Conservation (phyloP, 2,797 vertebrate genomes). For the Hirundo rustica region DNA sequence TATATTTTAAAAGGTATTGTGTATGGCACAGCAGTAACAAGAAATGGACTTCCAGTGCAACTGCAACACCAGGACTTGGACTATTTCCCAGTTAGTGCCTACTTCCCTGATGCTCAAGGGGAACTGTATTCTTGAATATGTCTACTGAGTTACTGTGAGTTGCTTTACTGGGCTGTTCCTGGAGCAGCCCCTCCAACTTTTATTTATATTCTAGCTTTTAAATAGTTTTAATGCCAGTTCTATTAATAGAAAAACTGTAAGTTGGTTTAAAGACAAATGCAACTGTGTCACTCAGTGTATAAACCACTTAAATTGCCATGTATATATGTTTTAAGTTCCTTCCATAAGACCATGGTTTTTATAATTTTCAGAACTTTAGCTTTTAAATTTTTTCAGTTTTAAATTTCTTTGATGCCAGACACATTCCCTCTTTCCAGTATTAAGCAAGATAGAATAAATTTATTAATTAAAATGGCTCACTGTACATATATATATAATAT, state of each 20-base stretch:
- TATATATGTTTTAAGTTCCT: conserved; percentile 70
- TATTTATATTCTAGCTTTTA: conserved; percentile 78
- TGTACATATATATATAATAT: conserved; percentile 75
- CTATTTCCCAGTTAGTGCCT: conserved; percentile 61
- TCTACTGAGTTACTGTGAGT: conserved; percentile 68
- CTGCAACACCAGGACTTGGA: conserved; percentile 57
- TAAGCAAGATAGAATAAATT: conserved; percentile 72
- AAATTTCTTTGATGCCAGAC: conserved; percentile 72
- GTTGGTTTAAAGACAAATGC: conserved; percentile 63
- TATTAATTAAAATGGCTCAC: conserved; percentile 69
- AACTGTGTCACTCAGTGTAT: conserved; percentile 58
- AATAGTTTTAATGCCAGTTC: conserved; percentile 69
- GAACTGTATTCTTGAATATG: conserved; percentile 44
- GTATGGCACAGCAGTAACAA: conserved; percentile 60
- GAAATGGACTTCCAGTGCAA: conserved; percentile 32
- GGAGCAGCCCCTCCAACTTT: conserved; percentile 49
- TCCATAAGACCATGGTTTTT: conserved; percentile 72
- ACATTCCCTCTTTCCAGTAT: conserved; percentile 80
- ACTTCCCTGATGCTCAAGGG: conserved; percentile 31
- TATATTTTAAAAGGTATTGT: conserved; percentile 53
- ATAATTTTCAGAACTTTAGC: conserved; percentile 74
- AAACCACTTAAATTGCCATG: conserved; percentile 67
- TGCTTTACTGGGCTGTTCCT: conserved; percentile 60
- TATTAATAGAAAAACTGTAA: conserved; percentile 41
- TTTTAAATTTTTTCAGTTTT: conserved; percentile 74